Evolutionary conservation across 2,797 vertebrate genomes (phyloP).

Genomic region (Linurgus olivaceus): DNA sequence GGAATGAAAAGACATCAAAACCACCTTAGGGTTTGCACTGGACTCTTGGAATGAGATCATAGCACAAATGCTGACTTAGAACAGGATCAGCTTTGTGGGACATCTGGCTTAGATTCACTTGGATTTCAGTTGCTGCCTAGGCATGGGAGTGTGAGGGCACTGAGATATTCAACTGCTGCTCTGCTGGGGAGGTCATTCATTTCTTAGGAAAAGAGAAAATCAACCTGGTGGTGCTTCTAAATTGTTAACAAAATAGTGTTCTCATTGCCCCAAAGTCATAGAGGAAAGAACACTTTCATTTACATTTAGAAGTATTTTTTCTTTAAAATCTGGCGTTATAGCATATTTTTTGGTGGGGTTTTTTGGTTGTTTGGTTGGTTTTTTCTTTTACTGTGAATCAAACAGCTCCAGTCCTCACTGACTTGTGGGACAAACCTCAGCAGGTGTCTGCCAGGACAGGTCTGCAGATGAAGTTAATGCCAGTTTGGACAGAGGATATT

Average conservation of each 20-base stretch:
- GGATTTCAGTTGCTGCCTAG: background rate
- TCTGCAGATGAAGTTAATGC: background rate
- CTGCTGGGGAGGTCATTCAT: background rate
- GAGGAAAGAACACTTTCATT: background rate
- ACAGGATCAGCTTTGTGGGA: background rate
- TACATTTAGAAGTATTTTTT: background rate
- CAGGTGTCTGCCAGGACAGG: background rate
- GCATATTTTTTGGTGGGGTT: fast-evolving
- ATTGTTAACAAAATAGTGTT: background rate
- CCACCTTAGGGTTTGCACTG: background rate
- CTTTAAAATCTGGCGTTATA: background rate
- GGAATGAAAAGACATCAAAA: background rate
- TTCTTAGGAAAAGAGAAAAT: background rate
- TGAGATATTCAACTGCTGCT: background rate
- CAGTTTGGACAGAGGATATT: background rate
- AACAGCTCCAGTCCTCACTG: background rate
- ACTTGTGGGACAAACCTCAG: background rate
- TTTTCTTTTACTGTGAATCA: background rate
- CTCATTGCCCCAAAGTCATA: background rate
- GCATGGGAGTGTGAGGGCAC: background rate
- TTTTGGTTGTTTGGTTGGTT: fast-evolving
- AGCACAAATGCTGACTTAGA: background rate
- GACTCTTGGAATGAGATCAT: background rate
- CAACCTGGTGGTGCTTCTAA: background rate
- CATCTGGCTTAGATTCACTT: background rate